These are phyloP conservation scores for Epistrophella euchroma DNA, from an alignment of 2,888 invertebrate species.

Conservation along the genomic window DNA sequence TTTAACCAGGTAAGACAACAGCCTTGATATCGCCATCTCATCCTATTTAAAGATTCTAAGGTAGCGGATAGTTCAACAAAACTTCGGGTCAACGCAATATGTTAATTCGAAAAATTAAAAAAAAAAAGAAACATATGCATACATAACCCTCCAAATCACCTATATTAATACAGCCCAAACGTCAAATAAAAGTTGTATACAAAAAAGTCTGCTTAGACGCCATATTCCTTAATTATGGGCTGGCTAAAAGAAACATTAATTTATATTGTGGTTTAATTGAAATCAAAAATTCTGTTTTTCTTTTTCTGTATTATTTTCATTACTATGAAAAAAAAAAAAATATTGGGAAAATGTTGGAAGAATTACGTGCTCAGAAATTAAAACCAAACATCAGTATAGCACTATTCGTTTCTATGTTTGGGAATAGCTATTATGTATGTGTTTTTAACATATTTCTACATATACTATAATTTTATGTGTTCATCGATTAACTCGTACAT, in stretches of 20 bases:
- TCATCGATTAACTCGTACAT: conserved; percentile 5
- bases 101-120: no score
- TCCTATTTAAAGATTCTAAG: no score
- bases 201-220: background rate
- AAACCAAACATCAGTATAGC: background rate
- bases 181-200: background rate
- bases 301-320: background rate
- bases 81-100: no score
- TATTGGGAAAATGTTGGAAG: background rate
- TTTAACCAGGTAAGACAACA: no score
- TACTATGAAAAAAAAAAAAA: background rate
- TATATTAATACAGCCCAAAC: background rate
- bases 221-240: background rate
- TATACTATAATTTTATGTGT: no score
- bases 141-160: no score
- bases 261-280: conserved; percentile 10
- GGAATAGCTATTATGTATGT: background rate
- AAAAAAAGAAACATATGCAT: background rate
- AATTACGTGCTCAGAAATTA: conserved; percentile 7
- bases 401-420: background rate
- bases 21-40: no score
- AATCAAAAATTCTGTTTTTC: background rate
- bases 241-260: background rate
- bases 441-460: no score
- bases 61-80: no score